Conservation (phyloP, 2,113 vertebrate species). For the Plotosus lineatus region DNA sequence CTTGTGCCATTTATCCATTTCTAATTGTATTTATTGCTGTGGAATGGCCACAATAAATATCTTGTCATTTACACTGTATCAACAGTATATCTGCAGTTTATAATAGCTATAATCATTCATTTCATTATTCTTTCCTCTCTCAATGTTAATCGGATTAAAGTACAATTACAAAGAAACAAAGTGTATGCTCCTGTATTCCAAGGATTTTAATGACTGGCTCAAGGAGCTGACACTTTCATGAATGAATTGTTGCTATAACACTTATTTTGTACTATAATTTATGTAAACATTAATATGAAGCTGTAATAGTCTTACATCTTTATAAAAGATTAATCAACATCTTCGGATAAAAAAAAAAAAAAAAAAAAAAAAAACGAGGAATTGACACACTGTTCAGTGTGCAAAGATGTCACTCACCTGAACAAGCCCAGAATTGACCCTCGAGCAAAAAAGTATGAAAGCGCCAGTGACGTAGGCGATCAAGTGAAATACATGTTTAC, state of each 20-base stretch:
- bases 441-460: neutral
- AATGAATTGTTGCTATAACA: neutral
- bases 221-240: neutral
- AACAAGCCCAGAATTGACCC: neutral
- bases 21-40: neutral
- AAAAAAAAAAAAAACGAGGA: neutral
- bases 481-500: neutral
- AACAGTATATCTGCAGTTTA: too few relatives aligned
- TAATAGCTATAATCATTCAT: neutral
- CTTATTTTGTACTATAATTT: neutral
- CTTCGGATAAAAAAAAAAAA: neutral
- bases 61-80: neutral
- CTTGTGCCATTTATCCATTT: too few relatives aligned
- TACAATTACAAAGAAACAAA: neutral
- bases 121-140: neutral
- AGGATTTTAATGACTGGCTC: neutral
- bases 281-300: neutral
- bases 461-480: neutral
- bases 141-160: neutral
- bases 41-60: neutral
- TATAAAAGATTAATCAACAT: neutral
- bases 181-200: neutral
- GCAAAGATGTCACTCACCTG: neutral
- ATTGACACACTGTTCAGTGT: neutral
- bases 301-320: neutral